A percentile compares a stretch with the other conserved stretches of the same genome.
phyloP scores from a whole-genome alignment of 2,797 vertebrate genomes.

The Cercopithecus diana region DNA sequence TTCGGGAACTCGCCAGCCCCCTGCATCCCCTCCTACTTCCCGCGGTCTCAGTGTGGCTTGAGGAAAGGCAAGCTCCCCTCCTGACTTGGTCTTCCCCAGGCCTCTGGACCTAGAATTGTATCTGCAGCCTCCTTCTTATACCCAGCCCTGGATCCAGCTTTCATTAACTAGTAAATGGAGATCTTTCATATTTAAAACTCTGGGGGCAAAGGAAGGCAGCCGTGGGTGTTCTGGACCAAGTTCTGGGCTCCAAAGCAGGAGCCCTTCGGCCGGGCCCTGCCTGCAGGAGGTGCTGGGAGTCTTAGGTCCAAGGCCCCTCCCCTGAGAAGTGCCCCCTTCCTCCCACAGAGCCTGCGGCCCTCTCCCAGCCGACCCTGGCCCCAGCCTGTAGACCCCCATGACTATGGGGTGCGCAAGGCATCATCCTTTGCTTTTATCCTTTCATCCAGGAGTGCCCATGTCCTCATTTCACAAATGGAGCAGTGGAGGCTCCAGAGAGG shows the following conservation, averaged over 20 bases:
- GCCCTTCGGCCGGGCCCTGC: not conserved
- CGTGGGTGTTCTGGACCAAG: not conserved
- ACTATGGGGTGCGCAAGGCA: not conserved
- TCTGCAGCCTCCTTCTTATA: not conserved
- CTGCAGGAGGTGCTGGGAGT: accelerated
- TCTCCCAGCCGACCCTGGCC: not conserved
- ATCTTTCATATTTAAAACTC: not conserved
- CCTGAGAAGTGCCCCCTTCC: too few relatives aligned
- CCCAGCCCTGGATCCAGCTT: not conserved
- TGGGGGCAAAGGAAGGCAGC: not conserved
- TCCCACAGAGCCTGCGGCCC: accelerated
- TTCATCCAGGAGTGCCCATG: not conserved
- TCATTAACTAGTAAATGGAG: not conserved
- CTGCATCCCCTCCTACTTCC: not conserved
- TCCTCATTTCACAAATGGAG: not conserved
- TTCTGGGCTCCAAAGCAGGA: not conserved
- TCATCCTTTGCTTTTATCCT: too few relatives aligned
- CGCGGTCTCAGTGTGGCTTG: accelerated
- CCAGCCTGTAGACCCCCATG: not conserved
- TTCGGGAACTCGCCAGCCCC: not conserved
- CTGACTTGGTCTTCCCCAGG: accelerated
- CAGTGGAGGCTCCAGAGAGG: not conserved
- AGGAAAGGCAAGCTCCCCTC: too few relatives aligned
- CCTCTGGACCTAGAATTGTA: not conserved
- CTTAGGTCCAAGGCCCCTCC: not conserved